Percentiles rank a stretch among this genome's conserved stretches.
Evolutionary conservation across 2,113 vertebrate genomes (phyloP).

Genomic region (Bubo bubo): DNA sequence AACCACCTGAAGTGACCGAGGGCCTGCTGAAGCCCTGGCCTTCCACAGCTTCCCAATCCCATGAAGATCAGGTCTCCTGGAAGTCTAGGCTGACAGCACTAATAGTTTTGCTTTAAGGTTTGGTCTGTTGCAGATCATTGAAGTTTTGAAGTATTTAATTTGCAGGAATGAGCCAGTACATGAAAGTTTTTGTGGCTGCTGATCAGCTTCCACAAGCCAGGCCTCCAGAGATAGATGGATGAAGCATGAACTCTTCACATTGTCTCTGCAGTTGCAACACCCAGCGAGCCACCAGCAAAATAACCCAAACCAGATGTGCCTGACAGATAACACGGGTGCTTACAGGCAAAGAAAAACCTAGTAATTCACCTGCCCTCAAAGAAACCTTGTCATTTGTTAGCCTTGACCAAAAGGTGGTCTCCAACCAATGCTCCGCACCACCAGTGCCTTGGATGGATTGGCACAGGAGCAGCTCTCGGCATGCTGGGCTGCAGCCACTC

Average conservation of each 20-base stretch:
- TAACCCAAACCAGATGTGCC: background rate
- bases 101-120: background rate
- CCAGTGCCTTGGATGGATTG: background rate
- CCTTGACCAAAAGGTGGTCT: background rate
- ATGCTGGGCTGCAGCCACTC: background rate
- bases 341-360: background rate
- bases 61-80: background rate
- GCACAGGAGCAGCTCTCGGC: background rate
- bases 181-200: background rate
- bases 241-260: background rate
- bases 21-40: background rate
- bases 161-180: background rate
- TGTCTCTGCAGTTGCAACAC: background rate
- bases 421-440: background rate
- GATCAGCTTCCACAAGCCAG: background rate
- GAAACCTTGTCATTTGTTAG: background rate
- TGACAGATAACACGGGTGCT: background rate
- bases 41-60: background rate
- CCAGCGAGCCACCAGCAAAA: background rate
- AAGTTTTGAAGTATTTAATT: background rate
- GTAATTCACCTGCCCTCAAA: background rate
- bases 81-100: background rate
- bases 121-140: background rate
- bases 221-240: fast-evolving
- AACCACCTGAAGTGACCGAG: background rate